A percentile compares a stretch with the other conserved stretches of the same genome.
phyloP scores from a whole-genome alignment of 2,113 vertebrate species.

The Crotalus helleri region DNA sequence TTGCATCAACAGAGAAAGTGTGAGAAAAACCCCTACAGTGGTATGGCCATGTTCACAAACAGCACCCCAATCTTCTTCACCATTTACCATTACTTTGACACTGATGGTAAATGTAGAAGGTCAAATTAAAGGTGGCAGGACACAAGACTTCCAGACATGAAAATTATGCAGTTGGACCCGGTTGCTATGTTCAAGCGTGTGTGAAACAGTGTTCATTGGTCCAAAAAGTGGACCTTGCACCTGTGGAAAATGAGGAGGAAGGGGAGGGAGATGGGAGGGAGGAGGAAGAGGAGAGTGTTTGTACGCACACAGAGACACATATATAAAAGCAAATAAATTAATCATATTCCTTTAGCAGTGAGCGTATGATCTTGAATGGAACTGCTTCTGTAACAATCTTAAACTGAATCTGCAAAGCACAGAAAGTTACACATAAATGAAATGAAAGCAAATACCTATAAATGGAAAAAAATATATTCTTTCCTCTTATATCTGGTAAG shows the following conservation, averaged over 20 bases:
- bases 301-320: background rate
- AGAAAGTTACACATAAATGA: constrained; percentile 14
- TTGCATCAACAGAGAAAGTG: background rate
- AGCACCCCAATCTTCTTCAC: background rate
- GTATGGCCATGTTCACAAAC: background rate
- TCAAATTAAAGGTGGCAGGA: background rate
- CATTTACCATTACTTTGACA: background rate
- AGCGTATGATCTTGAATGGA: background rate
- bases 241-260: background rate
- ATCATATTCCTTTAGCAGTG: background rate
- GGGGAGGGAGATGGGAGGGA: background rate
- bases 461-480: constrained; percentile 12
- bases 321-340: background rate
- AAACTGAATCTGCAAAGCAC: constrained; percentile 32
- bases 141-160: background rate
- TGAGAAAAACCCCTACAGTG: background rate
- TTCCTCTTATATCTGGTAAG: background rate
- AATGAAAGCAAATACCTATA: constrained; percentile 12
- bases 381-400: constrained; percentile 11
- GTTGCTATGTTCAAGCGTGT: background rate
- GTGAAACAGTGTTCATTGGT: background rate
- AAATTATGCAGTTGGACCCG: background rate
- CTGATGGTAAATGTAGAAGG: background rate
- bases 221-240: background rate
- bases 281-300: too few relatives aligned